Evolutionary conservation across 1,140 invertebrate species (phyloP), one percentile per base, ranked within the genome.

Genomic region (Harpegnathos saltator): DNA sequence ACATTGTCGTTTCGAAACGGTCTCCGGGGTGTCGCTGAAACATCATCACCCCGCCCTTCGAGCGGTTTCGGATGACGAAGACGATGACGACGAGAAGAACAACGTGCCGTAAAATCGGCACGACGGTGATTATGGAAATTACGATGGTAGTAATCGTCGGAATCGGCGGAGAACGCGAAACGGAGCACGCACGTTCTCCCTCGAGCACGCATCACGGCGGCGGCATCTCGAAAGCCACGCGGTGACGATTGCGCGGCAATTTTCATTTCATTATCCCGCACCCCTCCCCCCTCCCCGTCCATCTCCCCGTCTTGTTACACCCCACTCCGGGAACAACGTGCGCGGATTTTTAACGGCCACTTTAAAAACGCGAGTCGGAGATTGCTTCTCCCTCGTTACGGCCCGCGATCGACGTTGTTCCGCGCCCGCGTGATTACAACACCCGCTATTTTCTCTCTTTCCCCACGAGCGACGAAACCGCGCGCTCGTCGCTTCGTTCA

Each of bases 181-280:
- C 19, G 52, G 29, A n/a, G 29, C 19, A 17, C 54, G 11, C 54
- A 11, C 11, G 19, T 3, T 44, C 29, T 9, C 11, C 38, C 38
- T 59, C 33, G 29, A 7, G 50, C 52, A 22, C 3, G 52, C 29
- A 73, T 17, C 33, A 44, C 52, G 50, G 29, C 29, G 50, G 29
- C 29, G 29, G 29, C 29, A 33, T 9, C 38, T 44, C 38, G 38
- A 44, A 9, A 44, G 38, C 38, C 38, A 44, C 38, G 7, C 52
- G 33, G 33, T 73, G 54, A 73, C 54, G 19, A 73, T 73, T 54
- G 54, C 33, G 9, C 15, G 19, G 71, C 52, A 73, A 73, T 73
- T 73, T 73, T 73, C 71, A 73, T 73, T 73, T 73, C 33, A 73
- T 73, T 73, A 73, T 38, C 54, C 19, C 1, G 19, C n/a, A 19